Conservation (phyloP, 2,888 invertebrate species). For the Pandemis heparana region DNA sequence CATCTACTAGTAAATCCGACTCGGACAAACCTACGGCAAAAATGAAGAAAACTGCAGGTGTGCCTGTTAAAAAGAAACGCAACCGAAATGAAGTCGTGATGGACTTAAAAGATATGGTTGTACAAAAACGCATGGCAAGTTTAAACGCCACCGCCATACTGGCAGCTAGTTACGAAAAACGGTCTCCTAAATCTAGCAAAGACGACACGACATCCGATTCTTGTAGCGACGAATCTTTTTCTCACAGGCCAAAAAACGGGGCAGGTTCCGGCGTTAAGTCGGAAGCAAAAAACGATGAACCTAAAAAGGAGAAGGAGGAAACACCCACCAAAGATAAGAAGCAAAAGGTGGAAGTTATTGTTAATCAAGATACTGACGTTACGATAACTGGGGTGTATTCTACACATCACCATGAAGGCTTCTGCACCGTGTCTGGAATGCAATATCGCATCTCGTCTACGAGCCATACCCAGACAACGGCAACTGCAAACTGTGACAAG, state of each 20-base stretch:
- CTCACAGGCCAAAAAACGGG: conserved; percentile 83
- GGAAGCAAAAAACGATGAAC: conserved; percentile 79
- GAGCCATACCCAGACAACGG: conserved; percentile 94
- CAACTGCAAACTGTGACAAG: conserved; percentile 91
- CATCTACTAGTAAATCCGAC: conserved; percentile 75
- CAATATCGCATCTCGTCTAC: conserved; percentile 95
- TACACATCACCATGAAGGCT: conserved; percentile 93
- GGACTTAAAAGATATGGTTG: conserved; percentile 95
- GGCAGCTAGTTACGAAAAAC: conserved; percentile 94
- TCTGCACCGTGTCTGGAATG: conserved; percentile 93
- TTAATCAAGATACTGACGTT: conserved; percentile 94
- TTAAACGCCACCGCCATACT: conserved; percentile 96
- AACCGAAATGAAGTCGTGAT: conserved; percentile 88
- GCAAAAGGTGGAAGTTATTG: conserved; percentile 91
- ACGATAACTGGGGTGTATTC: conserved; percentile 95
- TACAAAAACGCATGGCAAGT: conserved; percentile 96
- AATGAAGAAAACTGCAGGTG: conserved; percentile 76
- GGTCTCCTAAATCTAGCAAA: conserved; percentile 85
- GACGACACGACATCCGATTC: conserved; percentile 86
- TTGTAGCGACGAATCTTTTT: conserved; percentile 82
- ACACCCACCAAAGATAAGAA: conserved; percentile 66
- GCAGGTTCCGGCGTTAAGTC: conserved; percentile 84
- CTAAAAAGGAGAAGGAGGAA: conserved; percentile 77
- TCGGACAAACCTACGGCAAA: conserved; percentile 80
- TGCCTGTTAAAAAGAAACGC: conserved; percentile 83